These are phyloP conservation scores for Lepidostoma basale DNA, from an alignment of 1,140 invertebrate genomes.

Conservation along the genomic window DNA sequence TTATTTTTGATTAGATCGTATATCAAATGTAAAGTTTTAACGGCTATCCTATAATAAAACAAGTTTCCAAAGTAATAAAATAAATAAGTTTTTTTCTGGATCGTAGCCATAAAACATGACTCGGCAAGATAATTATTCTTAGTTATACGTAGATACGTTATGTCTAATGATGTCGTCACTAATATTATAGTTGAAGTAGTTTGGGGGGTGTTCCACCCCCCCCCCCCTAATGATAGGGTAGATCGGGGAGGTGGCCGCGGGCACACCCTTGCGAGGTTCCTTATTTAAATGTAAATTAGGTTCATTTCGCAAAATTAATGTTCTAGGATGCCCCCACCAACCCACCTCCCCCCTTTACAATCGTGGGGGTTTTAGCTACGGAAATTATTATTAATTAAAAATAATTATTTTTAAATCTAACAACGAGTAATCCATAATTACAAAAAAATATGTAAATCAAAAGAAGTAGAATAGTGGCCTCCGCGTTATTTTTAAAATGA, in stretches of 20 bases:
- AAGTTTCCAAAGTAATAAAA: too few relatives aligned
- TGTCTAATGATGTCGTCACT: constrained; percentile 24
- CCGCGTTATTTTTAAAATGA: too few relatives aligned
- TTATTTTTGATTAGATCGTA: too few relatives aligned
- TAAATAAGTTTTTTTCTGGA: too few relatives aligned
- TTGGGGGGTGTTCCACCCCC: constrained; percentile 5
- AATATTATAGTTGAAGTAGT: constrained; percentile 16
- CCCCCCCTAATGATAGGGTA: constrained; percentile 21
- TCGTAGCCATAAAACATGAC: too few relatives aligned
- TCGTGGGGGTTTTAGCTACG: neutral
- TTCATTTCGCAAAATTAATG: constrained; percentile 87
- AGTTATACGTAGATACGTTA: too few relatives aligned
- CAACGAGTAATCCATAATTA: too few relatives aligned
- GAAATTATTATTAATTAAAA: neutral
- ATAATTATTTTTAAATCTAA: neutral
- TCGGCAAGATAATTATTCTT: too few relatives aligned
- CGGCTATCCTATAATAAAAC: too few relatives aligned
- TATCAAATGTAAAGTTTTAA: too few relatives aligned
- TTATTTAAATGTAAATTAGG: constrained; percentile 89
- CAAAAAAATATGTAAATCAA: too few relatives aligned
- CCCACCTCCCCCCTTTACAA: constrained; percentile 2
- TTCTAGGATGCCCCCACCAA: constrained; percentile 61
- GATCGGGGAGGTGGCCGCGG: constrained; percentile 45
- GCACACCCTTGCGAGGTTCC: constrained; percentile 63
- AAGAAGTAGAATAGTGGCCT: too few relatives aligned